Evolutionary conservation across 2,113 vertebrate species (phyloP), one percentile per base, ranked within the genome.

Genomic region (Theristicus caerulescens): DNA sequence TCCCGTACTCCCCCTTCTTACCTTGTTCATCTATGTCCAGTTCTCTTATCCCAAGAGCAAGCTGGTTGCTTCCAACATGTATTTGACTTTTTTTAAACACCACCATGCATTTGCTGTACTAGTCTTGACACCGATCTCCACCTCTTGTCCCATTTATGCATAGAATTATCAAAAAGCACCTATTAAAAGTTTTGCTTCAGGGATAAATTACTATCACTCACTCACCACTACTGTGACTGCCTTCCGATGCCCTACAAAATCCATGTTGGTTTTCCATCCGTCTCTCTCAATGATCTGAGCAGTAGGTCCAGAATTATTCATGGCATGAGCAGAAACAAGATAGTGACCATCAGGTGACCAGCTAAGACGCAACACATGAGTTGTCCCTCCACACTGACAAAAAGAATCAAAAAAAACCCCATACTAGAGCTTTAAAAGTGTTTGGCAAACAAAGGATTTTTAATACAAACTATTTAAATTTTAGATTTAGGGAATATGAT

Each of bases 321-420:
- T 99, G 90, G 99, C 99, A 34, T 99, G 99, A 83, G 99, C 99
- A 38, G 99, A 99, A 29, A 99, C 99, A 65, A 99, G 98, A 77
- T 99, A 99, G 98, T 99, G 99, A 36, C 99, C 99, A 21, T 99
- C 99, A 7, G 99, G 99, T 8, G 99, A 99, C 99, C 99, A 99
- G 97, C 99, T 99, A 73, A 99, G 98, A 46, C 99, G 98, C 59
- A 99, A 95, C 52, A 99, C 99, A 2, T 99, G 99, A 11, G 99
- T 99, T 2, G 99, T 99, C 36, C 99, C 99, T 44, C 99, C 99
- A 88, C 99, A 99, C 99, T 99, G 96, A 84, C 96, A 92, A 61
- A 61, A 61, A 38, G 59, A 61, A 61, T 36, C 10, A 92, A 54
- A 64, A 74, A 31, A 26, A 0, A 3, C 3, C 14, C 16, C 3